Evolutionary conservation across 2,797 vertebrate genomes (phyloP).

Genomic region (Girardinus metallicus): DNA sequence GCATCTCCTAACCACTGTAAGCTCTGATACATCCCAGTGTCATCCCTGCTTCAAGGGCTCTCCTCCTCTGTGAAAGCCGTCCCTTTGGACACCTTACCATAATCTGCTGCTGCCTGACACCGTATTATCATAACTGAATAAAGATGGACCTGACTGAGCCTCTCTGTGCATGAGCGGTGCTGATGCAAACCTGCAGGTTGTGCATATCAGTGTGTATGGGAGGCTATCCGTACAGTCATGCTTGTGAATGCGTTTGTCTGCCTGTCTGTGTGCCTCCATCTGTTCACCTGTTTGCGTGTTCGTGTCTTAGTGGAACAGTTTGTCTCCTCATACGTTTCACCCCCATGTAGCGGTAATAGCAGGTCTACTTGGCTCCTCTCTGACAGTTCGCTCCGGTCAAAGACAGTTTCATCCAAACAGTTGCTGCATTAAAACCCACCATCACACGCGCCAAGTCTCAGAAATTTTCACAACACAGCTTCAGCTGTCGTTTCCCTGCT

Average conservation of each 20-base stretch:
- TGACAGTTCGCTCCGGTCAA: slow-evolving; percentile 67
- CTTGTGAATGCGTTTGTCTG: slow-evolving; percentile 27
- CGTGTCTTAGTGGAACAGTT: background rate
- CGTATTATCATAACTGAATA: slow-evolving; percentile 74
- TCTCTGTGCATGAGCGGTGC: slow-evolving; percentile 38
- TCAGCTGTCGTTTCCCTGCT: slow-evolving; percentile 30
- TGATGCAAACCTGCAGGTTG: slow-evolving; percentile 27
- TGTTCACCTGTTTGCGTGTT: slow-evolving; percentile 28
- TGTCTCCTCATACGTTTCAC: slow-evolving; percentile 34
- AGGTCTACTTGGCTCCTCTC: slow-evolving; percentile 49
- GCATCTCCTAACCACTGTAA: slow-evolving; percentile 16
- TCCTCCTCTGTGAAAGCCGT: slow-evolving; percentile 40
- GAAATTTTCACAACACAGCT: slow-evolving; percentile 31
- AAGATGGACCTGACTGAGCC: slow-evolving; percentile 60
- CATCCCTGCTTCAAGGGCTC: slow-evolving; percentile 31
- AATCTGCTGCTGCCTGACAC: slow-evolving; percentile 59
- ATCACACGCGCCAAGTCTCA: slow-evolving; percentile 52
- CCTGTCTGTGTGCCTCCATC: slow-evolving; percentile 34
- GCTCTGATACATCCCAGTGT: slow-evolving; percentile 12
- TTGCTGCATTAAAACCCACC: slow-evolving; percentile 55
- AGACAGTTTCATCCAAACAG: slow-evolving; percentile 57
- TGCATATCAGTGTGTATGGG: slow-evolving; percentile 22
- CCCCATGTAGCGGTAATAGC: slow-evolving; percentile 49
- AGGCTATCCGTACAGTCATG: slow-evolving; percentile 6
- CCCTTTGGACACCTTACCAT: slow-evolving; percentile 51